Evolutionary conservation across 2,888 invertebrate species (phyloP).

Genomic region (Acleris sparsana): DNA sequence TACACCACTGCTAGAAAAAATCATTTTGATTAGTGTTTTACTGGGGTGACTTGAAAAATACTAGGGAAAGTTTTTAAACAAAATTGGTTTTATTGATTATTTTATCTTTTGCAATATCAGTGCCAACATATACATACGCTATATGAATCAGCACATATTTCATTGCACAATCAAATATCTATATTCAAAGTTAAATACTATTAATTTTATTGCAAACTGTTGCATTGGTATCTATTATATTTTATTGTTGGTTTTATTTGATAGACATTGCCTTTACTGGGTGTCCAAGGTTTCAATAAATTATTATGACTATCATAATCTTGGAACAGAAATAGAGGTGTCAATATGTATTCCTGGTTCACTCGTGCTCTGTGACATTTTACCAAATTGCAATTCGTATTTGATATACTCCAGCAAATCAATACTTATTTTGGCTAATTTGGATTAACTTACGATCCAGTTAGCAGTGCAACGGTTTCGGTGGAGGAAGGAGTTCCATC

Average conservation of each 20-base stretch:
- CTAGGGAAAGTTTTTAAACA: conserved; percentile 18
- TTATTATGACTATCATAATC: conserved; percentile 9
- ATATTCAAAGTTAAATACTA: conserved; percentile 64
- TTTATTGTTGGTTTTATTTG: conserved; percentile 65
- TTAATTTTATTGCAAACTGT: conserved; percentile 79
- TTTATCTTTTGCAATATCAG: conserved; percentile 45
- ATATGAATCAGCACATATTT: conserved; percentile 61
- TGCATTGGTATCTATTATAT: conserved; percentile 69
- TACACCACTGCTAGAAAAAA: conserved; percentile 25
- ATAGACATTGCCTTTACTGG: conserved; percentile 28
- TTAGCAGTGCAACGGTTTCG: too few relatives aligned
- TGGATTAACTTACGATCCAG: too few relatives aligned
- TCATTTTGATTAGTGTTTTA: conserved; percentile 25
- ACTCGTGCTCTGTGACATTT: neutral
- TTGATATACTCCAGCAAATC: too few relatives aligned
- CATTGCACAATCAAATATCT: conserved; percentile 66
- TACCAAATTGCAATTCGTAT: too few relatives aligned
- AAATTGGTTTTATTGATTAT: conserved; percentile 12
- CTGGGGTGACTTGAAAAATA: conserved; percentile 28
- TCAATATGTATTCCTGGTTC: conserved; percentile 22
- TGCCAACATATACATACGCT: conserved; percentile 60
- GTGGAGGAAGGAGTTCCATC: too few relatives aligned
- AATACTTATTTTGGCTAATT: too few relatives aligned
- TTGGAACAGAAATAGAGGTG: conserved; percentile 19
- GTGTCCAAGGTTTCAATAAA: conserved; percentile 21